These are phyloP conservation scores for Vidua macroura DNA, from an alignment of 2,113 vertebrate genomes.

Conservation along the genomic window DNA sequence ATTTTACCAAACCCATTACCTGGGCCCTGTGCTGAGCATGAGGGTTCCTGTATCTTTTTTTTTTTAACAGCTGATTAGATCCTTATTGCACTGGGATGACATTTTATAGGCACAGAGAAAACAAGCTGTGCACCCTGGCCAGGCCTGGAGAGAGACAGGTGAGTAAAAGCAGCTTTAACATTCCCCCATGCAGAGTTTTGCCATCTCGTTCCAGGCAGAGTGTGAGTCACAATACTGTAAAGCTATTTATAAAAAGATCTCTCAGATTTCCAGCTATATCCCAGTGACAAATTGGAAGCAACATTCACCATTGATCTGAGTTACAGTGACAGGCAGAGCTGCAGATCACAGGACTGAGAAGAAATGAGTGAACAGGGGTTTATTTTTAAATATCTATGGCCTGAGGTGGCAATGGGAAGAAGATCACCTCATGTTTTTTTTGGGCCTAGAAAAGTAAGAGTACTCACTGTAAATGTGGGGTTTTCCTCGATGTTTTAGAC, in stretches of 20 bases:
- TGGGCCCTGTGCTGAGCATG: neutral
- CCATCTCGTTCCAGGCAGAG: neutral
- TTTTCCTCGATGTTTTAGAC: neutral
- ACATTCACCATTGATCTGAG: neutral
- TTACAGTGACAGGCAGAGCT: neutral
- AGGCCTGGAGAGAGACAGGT: neutral
- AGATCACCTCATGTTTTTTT: neutral
- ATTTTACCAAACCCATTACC: neutral
- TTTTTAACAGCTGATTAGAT: neutral
- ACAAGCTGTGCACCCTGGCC: neutral
- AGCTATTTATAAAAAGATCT: neutral
- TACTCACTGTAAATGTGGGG: neutral
- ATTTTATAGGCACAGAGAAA: neutral
- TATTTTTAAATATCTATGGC: neutral
- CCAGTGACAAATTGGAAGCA: constrained; percentile 2
- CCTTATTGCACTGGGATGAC: neutral
- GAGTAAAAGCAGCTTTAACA: neutral
- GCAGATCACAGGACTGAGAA: neutral
- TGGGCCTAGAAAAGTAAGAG: neutral
- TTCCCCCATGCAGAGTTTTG: neutral
- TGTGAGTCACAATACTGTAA: constrained; percentile 9
- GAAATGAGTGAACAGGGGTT: neutral
- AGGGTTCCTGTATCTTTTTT: neutral
- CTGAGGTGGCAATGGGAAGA: neutral
- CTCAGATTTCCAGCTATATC: neutral